Conservation (phyloP, 2,797 vertebrate genomes). For the Acanthopagrus latus region DNA sequence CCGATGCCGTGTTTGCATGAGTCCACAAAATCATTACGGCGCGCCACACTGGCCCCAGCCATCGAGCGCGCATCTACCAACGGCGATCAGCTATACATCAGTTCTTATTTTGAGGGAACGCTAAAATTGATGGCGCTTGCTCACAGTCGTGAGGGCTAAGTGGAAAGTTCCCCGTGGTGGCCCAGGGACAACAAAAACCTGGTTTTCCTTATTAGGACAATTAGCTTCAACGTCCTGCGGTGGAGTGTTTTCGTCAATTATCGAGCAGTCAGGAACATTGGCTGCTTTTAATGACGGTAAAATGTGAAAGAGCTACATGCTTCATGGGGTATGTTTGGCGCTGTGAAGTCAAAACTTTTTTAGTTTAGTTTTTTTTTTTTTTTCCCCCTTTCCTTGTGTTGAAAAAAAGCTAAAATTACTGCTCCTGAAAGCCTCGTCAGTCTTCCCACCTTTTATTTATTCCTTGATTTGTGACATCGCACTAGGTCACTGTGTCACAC, state of each 20-base stretch:
- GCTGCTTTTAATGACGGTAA: background rate
- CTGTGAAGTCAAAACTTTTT: background rate
- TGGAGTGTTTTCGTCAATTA: conserved; percentile 20
- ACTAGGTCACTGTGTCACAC: too few species aligned
- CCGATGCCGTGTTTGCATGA: conserved; percentile 58
- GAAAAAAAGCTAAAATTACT: too few species aligned
- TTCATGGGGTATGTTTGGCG: background rate
- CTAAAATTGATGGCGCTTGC: conserved; percentile 27
- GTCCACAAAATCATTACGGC: conserved; percentile 59
- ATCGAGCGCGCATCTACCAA: background rate
- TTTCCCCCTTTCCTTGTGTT: too few species aligned
- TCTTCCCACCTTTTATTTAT: too few species aligned
- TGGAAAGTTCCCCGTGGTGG: background rate
- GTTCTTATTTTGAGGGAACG: conserved; percentile 5
- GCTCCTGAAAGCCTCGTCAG: too few species aligned
- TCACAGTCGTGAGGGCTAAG: conserved; percentile 3
- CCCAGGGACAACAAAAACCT: background rate
- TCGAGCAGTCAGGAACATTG: conserved; percentile 1
- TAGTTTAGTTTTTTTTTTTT: too few species aligned
- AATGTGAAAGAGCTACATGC: background rate
- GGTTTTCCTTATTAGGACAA: conserved; percentile 20
- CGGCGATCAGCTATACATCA: conserved; percentile 32
- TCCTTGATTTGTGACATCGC: too few species aligned
- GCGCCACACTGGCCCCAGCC: conserved; percentile 2
- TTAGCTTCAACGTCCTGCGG: conserved; percentile 17